These are phyloP conservation scores for Drosophila insularis DNA, from an alignment of 1,140 invertebrate species.

Conservation along the genomic window DNA sequence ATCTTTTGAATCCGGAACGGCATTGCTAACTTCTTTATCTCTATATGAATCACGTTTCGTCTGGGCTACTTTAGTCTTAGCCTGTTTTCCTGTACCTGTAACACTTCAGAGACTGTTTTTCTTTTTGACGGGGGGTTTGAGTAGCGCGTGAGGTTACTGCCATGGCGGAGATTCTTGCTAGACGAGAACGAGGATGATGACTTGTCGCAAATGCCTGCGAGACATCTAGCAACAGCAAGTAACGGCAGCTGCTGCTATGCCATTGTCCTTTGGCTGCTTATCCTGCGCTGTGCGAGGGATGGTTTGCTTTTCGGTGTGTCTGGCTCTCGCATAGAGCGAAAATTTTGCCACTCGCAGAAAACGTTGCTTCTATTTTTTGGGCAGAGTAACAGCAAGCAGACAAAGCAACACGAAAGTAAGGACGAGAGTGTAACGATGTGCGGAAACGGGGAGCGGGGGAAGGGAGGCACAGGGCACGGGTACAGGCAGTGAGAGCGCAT, in stretches of 20 bases:
- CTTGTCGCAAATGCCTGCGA: slow-evolving; percentile 56
- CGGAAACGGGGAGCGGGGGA: neutral
- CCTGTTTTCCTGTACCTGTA: slow-evolving; percentile 7
- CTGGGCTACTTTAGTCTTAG: slow-evolving; percentile 1
- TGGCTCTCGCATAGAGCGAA: slow-evolving; percentile 69
- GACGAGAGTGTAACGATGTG: slow-evolving; percentile 7
- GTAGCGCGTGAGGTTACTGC: slow-evolving; percentile 54
- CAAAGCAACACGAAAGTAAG: slow-evolving; percentile 10
- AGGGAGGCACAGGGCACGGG: neutral
- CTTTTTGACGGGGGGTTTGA: slow-evolving; percentile 39
- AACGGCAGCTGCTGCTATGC: slow-evolving; percentile 44
- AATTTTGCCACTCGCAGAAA: slow-evolving; percentile 62
- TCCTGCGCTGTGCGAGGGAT: slow-evolving; percentile 59
- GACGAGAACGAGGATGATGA: slow-evolving; percentile 69
- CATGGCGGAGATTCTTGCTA: slow-evolving; percentile 61
- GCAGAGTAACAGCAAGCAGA: slow-evolving; percentile 36
- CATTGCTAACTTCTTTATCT: no score
- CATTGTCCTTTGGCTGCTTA: slow-evolving; percentile 63
- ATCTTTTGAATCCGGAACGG: no score
- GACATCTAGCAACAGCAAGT: slow-evolving; percentile 62
- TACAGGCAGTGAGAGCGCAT: slow-evolving; percentile 4
- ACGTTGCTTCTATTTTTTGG: slow-evolving; percentile 63
- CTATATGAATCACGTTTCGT: slow-evolving; percentile 43
- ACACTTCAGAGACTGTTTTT: neutral
- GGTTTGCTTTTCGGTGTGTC: slow-evolving; percentile 55